A percentile compares a stretch with the other conserved stretches of the same genome.
phyloP scores from a whole-genome alignment of 2,113 vertebrate species.

The Polyodon spathula region DNA sequence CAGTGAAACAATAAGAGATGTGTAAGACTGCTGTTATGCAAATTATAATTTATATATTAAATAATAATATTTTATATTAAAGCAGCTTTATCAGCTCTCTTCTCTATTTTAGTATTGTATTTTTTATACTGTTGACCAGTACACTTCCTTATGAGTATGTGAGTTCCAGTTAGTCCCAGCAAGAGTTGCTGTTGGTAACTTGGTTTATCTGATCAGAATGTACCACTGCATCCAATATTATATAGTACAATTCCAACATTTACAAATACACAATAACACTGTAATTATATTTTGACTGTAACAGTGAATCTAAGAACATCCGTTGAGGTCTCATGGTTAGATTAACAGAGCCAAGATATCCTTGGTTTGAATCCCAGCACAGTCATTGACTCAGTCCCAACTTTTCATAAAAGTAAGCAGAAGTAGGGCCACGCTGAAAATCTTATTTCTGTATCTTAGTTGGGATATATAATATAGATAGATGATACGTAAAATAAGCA shows the following conservation, averaged over 20 bases:
- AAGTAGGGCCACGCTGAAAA: no score
- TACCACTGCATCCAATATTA: neutral
- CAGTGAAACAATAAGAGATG: no score
- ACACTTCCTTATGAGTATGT: neutral
- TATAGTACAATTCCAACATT: neutral
- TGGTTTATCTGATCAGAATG: neutral
- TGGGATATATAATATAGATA: no score
- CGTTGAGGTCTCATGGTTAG: neutral
- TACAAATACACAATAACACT: no score
- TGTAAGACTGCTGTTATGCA: no score
- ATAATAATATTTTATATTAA: no score
- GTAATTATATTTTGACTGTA: neutral
- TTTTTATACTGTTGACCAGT: neutral
- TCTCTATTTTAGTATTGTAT: neutral
- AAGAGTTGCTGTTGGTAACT: neutral
- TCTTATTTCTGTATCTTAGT: neutral
- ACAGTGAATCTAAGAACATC: neutral
- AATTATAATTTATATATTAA: no score
- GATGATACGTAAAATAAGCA: no score
- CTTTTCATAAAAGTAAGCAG: no score
- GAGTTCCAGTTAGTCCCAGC: neutral
- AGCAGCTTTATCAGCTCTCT: no score
- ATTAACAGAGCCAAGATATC: neutral
- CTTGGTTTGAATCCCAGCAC: constrained; percentile 1
- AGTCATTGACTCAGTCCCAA: neutral